Evolutionary conservation across 2,113 vertebrate species (phyloP).

Genomic region (Periophthalmus modestus): DNA sequence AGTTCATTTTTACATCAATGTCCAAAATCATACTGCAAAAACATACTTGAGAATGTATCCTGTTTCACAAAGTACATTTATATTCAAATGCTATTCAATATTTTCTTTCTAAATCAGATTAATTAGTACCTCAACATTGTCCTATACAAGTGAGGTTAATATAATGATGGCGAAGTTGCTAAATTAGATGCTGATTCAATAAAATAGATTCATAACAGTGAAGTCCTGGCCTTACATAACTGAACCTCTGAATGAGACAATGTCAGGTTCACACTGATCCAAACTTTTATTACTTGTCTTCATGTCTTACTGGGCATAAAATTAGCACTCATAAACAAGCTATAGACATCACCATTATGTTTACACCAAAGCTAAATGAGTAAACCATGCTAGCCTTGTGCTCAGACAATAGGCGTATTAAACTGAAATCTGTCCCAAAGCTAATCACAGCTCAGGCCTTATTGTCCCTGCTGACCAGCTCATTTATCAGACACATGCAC

Average conservation of each 20-base stretch:
- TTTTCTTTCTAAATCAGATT: too few species aligned
- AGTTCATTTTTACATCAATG: too few species aligned
- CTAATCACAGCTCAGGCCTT: not conserved
- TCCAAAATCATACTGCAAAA: too few species aligned
- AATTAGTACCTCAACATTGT: too few species aligned
- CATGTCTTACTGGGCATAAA: not conserved
- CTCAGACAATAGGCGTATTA: not conserved
- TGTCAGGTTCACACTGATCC: not conserved
- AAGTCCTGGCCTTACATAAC: not conserved
- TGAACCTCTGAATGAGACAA: not conserved
- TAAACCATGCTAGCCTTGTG: not conserved
- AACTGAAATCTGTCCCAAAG: not conserved
- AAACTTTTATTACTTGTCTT: too few species aligned
- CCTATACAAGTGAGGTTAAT: not conserved
- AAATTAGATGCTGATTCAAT: not conserved
- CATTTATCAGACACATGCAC: constrained; percentile 48
- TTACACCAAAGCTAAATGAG: not conserved
- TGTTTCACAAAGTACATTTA: too few species aligned
- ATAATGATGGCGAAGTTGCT: not conserved
- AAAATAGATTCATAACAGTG: not conserved
- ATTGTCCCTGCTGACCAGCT: constrained; percentile 19
- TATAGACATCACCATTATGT: not conserved
- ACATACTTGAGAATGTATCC: too few species aligned
- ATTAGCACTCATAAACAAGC: not conserved
- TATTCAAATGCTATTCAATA: too few species aligned